A percentile compares a stretch with the other conserved stretches of the same genome.
Conservation (phyloP, 2,797 vertebrate genomes). For the Eupleurogrammus muticus region DNA sequence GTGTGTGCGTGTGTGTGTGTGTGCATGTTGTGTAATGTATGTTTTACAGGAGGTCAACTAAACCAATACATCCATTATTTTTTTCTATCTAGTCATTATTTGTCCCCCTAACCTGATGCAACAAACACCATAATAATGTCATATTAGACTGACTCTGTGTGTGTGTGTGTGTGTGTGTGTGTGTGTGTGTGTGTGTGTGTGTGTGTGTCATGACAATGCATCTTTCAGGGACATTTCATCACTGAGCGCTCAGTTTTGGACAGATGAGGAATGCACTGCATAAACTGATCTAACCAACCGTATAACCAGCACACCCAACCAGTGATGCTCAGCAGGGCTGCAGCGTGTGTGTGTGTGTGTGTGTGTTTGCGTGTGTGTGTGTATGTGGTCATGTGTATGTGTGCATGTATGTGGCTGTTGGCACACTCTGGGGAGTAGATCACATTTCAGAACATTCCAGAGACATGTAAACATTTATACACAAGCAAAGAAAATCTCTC, state of each 20-base stretch:
- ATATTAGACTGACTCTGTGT: neutral
- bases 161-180: slow-evolving; percentile 29
- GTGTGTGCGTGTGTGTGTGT: slow-evolving; percentile 33
- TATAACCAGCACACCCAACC: slow-evolving; percentile 44
- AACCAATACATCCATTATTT: slow-evolving; percentile 39
- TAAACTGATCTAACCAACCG: slow-evolving; percentile 57
- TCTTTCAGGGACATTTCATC: slow-evolving; percentile 28
- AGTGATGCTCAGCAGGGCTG: slow-evolving; percentile 36
- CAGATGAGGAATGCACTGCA: slow-evolving; percentile 47
- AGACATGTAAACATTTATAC: slow-evolving; percentile 73
- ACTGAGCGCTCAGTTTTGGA: slow-evolving; percentile 36
- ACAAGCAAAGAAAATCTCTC: slow-evolving; percentile 62
- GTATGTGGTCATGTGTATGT: neutral
- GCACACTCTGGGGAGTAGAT: slow-evolving; percentile 58
- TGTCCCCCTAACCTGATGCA: slow-evolving; percentile 48
- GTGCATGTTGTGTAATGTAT: slow-evolving; percentile 30
- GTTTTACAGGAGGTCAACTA: slow-evolving; percentile 57
- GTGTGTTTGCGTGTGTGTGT: slow-evolving; percentile 18
- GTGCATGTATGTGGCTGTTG: slow-evolving; percentile 58
- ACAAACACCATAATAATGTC: slow-evolving; percentile 54
- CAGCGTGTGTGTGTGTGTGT: slow-evolving; percentile 9
- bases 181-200: slow-evolving; percentile 16
- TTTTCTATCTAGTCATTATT: slow-evolving; percentile 57
- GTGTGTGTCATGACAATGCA: slow-evolving; percentile 19
- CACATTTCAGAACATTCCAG: slow-evolving; percentile 76